A percentile compares a stretch with the other conserved stretches of the same genome.
Conservation (phyloP, 2,888 invertebrate species). For the Zygaena filipendulae region DNA sequence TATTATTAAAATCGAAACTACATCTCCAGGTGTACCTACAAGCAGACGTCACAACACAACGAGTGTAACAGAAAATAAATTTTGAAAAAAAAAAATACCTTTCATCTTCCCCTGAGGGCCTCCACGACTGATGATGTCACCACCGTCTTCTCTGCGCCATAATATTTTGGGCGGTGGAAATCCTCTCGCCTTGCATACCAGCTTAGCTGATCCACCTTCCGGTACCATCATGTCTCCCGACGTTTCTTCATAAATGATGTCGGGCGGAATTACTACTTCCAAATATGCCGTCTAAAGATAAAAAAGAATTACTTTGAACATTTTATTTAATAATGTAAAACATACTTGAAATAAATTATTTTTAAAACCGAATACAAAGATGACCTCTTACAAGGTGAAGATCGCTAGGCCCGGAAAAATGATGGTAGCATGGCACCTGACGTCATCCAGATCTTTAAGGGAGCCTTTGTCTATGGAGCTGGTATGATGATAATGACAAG, state of each 20-base stretch:
- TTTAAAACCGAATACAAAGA: slow-evolving; percentile 3
- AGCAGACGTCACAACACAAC: too few species aligned
- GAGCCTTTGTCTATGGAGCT: too few species aligned
- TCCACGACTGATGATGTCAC: slow-evolving; percentile 81
- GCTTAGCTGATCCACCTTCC: slow-evolving; percentile 89
- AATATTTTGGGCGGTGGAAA: slow-evolving; percentile 86
- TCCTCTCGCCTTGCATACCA: slow-evolving; percentile 87
- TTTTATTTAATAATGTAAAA: background rate
- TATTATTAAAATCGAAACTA: too few species aligned
- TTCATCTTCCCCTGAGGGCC: slow-evolving; percentile 79
- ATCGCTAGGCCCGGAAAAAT: too few species aligned
- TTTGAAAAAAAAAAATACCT: too few species aligned
- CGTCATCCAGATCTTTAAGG: too few species aligned
- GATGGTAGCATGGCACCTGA: too few species aligned
- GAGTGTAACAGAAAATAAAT: too few species aligned
- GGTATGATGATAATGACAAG: too few species aligned
- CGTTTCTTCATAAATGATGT: slow-evolving; percentile 89
- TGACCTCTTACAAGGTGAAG: too few species aligned
- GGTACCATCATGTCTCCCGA: slow-evolving; percentile 95
- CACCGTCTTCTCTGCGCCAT: slow-evolving; percentile 89
- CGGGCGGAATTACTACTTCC: slow-evolving; percentile 92
- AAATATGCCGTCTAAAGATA: slow-evolving; percentile 79
- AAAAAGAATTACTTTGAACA: slow-evolving; percentile 4
- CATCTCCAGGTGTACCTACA: too few species aligned
- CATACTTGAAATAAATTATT: too few species aligned